These are phyloP conservation scores for Ostrea denselamellosa DNA, from an alignment of 1,140 invertebrate genomes.

Conservation along the genomic window DNA sequence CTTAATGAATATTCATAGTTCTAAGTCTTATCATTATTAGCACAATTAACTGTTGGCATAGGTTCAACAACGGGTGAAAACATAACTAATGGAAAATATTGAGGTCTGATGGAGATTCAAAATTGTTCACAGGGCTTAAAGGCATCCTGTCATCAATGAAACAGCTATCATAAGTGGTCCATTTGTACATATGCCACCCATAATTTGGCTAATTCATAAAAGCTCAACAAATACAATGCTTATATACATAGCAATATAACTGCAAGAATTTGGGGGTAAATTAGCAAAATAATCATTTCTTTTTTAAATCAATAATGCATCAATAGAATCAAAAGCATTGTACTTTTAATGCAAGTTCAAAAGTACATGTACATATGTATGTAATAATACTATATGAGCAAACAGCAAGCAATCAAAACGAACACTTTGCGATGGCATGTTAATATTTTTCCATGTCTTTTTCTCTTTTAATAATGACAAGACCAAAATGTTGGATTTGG, in stretches of 20 bases:
- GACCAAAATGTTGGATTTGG: not conserved
- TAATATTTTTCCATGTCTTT: too few relatives aligned
- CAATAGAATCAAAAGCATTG: too few relatives aligned
- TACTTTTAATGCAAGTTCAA: too few relatives aligned
- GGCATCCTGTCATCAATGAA: not conserved
- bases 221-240: not conserved
- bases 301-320: too few relatives aligned
- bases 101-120: not conserved
- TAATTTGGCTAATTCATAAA: not conserved
- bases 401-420: too few relatives aligned
- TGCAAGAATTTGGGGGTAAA: too few relatives aligned
- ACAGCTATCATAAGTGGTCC: not conserved
- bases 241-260: too few relatives aligned
- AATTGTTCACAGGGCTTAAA: not conserved
- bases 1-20: not conserved
- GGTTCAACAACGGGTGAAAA: conserved; percentile 22
- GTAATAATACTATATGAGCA: too few relatives aligned
- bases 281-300: too few relatives aligned
- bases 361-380: too few relatives aligned
- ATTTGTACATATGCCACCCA: not conserved
- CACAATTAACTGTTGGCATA: not conserved
- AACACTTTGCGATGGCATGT: too few relatives aligned
- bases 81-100: conserved; percentile 10
- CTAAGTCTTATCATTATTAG: conserved; percentile 29
- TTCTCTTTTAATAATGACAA: not conserved